phyloP scores from a whole-genome alignment of 2,797 vertebrate species.

The Aratinga solstitialis region DNA sequence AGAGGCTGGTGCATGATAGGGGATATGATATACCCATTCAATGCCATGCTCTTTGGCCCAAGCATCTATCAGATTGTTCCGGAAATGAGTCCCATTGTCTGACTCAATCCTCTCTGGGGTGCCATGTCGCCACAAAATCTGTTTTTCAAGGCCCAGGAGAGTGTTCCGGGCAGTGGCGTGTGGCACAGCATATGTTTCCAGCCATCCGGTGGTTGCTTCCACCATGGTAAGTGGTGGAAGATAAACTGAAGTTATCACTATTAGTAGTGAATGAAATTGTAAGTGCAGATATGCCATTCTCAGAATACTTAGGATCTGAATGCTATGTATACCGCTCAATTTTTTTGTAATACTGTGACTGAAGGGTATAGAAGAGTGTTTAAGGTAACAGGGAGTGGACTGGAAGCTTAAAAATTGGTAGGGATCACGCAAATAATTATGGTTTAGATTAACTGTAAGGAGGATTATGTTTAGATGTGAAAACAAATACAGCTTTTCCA shows the following conservation, averaged over 20 bases:
- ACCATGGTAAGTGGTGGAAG: too few species aligned
- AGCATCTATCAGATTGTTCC: too few species aligned
- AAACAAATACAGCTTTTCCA: neutral
- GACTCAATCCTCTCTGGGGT: too few species aligned
- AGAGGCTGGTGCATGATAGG: too few species aligned
- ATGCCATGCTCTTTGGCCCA: too few species aligned
- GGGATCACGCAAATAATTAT: neutral
- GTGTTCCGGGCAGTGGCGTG: too few species aligned
- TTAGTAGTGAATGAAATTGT: neutral
- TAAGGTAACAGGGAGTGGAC: neutral
- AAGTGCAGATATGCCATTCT: neutral
- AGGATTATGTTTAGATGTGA: neutral
- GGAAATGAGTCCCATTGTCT: too few species aligned
- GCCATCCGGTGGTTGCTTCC: too few species aligned
- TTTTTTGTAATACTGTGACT: neutral
- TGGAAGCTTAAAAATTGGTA: neutral
- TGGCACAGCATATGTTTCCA: too few species aligned
- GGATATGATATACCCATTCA: too few species aligned
- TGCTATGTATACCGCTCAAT: neutral
- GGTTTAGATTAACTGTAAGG: neutral
- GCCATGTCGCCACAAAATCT: too few species aligned
- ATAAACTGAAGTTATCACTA: neutral
- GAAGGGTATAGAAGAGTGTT: neutral
- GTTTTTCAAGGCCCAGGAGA: too few species aligned
- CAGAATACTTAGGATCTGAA: neutral